These are phyloP conservation scores for Dromiciops gliroides DNA, from an alignment of 2,113 vertebrate genomes.

Conservation along the genomic window DNA sequence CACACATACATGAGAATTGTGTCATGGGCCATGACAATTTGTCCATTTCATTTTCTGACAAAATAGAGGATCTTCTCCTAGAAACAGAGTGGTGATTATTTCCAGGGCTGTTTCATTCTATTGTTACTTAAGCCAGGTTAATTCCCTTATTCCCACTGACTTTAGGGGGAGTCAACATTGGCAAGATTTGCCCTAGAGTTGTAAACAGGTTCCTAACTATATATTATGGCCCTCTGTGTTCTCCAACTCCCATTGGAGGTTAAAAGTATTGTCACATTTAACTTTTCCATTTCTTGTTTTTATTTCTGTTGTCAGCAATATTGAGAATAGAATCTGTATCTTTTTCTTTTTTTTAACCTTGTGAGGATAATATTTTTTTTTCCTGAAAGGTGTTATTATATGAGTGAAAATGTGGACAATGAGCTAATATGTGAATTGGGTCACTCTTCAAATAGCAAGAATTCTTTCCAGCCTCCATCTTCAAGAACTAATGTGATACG, in stretches of 20 bases:
- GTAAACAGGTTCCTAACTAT: background rate
- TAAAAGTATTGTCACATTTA: conserved; percentile 2
- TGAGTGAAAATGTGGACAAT: background rate
- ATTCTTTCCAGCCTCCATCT: conserved; percentile 23
- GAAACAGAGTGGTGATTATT: background rate
- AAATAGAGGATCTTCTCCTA: background rate
- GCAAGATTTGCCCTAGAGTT: background rate
- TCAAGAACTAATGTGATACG: background rate
- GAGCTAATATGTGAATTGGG: background rate
- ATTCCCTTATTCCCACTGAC: background rate
- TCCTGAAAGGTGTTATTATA: conserved; percentile 44
- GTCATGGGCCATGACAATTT: too few species aligned
- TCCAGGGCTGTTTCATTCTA: background rate
- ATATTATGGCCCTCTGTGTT: background rate
- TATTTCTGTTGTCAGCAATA: conserved; percentile 11
- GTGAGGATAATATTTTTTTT: background rate
- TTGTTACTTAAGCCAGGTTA: conserved; percentile 11
- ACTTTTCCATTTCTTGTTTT: conserved; percentile 20
- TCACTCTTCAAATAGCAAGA: background rate
- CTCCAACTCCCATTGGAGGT: background rate
- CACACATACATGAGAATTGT: background rate
- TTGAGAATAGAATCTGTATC: conserved; percentile 1
- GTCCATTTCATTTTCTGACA: background rate
- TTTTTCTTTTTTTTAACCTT: conserved; percentile 9
- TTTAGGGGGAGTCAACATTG: background rate